These are phyloP conservation scores for Oncorhynchus tshawytscha DNA, from an alignment of 2,113 vertebrate species.

Conservation along the genomic window DNA sequence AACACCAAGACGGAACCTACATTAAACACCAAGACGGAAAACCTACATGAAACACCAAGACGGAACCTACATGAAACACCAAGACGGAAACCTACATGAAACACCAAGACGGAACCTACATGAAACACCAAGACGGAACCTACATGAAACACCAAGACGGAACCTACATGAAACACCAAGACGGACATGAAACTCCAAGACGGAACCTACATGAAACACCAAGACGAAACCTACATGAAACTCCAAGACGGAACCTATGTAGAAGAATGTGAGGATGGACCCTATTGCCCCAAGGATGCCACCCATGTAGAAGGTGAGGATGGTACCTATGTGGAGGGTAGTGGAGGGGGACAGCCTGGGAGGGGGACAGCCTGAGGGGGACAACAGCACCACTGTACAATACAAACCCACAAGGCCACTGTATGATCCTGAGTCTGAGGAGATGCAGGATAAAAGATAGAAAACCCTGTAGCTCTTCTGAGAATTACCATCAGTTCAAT, in stretches of 20 bases:
- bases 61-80: too few relatives aligned
- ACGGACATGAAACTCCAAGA: too few relatives aligned
- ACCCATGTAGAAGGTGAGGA: slow-evolving; percentile 82
- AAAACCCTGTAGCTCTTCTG: slow-evolving; percentile 65
- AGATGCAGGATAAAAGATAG: slow-evolving; percentile 62
- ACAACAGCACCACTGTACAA: slow-evolving; percentile 35
- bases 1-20: slow-evolving; percentile 73
- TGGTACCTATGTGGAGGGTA: slow-evolving; percentile 31
- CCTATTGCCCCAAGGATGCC: slow-evolving; percentile 80
- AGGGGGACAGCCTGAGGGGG: background rate
- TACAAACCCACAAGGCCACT: slow-evolving; percentile 51
- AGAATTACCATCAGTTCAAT: slow-evolving; percentile 53
- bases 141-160: too few relatives aligned
- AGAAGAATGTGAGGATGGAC: too few relatives aligned
- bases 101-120: too few relatives aligned
- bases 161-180: too few relatives aligned
- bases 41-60: too few relatives aligned
- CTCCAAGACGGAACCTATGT: too few relatives aligned
- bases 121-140: too few relatives aligned
- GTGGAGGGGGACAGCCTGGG: background rate
- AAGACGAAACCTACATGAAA: too few relatives aligned
- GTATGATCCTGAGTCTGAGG: slow-evolving; percentile 55
- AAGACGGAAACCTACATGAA: slow-evolving; percentile 26
- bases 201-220: too few relatives aligned
- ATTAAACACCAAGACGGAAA: too few relatives aligned